Evolutionary conservation across 2,888 invertebrate genomes (phyloP).

Genomic region (Empis livida): DNA sequence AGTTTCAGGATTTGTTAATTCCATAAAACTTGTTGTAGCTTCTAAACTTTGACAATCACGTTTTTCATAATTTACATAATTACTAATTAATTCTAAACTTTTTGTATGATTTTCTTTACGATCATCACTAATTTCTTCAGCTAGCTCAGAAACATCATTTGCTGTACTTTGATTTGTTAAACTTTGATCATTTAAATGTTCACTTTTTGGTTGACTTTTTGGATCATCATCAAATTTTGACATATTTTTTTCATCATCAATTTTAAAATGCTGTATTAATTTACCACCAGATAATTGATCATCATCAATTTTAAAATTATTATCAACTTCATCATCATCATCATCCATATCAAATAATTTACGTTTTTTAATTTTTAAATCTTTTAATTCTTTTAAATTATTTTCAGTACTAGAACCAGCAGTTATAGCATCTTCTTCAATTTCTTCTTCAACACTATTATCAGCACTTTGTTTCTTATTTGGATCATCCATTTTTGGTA

Average conservation of each 20-base stretch:
- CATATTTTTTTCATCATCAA: constrained; percentile 9
- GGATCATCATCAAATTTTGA: constrained; percentile 10
- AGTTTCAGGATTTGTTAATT: too few species aligned
- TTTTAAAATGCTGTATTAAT: constrained; percentile 31
- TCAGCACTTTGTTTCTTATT: constrained; percentile 12
- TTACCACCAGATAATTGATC: constrained; percentile 29
- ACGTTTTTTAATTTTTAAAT: constrained; percentile 7
- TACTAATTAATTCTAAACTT: constrained; percentile 10
- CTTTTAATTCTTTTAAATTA: constrained; percentile 1
- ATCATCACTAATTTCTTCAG: constrained; percentile 21
- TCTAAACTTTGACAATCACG: constrained; percentile 11
- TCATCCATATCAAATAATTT: constrained; percentile 13
- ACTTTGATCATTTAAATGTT: constrained; percentile 15
- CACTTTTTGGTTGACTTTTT: constrained; percentile 19
- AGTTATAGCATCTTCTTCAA: constrained; percentile 18
- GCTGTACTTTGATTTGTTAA: constrained; percentile 31
- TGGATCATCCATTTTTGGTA: constrained; percentile 5
- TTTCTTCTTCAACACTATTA: constrained; percentile 33
- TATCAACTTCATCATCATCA: constrained; percentile 17
- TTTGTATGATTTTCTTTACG: constrained; percentile 6
- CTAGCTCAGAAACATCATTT: constrained; percentile 32
- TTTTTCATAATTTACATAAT: constrained; percentile 6
- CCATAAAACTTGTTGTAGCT: constrained; percentile 3
- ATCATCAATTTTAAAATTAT: constrained; percentile 29
- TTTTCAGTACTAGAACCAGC: background rate